phyloP scores from a whole-genome alignment of 2,888 invertebrate species.

The Epinotia nisella region DNA sequence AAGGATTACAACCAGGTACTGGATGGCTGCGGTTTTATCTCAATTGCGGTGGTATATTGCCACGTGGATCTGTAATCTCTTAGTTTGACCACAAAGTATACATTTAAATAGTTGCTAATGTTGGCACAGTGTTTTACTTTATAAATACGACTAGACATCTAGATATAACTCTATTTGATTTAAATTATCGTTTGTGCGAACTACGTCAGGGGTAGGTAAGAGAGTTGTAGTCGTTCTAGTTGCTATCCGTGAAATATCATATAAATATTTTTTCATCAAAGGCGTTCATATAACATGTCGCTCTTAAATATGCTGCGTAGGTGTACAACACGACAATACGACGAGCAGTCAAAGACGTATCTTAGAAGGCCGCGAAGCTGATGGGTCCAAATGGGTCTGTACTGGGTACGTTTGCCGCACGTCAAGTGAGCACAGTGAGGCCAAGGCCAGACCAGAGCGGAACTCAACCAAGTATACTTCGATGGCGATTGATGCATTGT shows the following conservation, averaged over 20 bases:
- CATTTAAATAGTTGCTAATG: too few species aligned
- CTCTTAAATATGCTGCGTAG: neutral
- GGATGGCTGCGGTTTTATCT: neutral
- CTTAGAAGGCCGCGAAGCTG: conserved; percentile 13
- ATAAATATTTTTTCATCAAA: neutral
- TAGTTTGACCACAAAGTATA: neutral
- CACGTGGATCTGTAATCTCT: neutral
- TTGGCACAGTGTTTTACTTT: too few species aligned
- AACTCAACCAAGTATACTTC: conserved; percentile 2
- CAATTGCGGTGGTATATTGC: neutral
- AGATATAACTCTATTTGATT: too few species aligned
- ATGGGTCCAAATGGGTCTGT: conserved; percentile 22
- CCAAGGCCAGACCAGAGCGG: conserved; percentile 17
- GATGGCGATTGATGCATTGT: conserved; percentile 16
- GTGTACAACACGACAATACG: neutral
- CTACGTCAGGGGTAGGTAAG: too few species aligned
- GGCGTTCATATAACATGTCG: neutral
- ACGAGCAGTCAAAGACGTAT: conserved; percentile 2
- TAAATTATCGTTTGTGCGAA: too few species aligned
- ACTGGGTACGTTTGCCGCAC: conserved; percentile 19
- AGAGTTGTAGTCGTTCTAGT: too few species aligned
- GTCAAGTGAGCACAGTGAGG: conserved; percentile 17
- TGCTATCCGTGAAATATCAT: neutral
- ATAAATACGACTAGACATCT: too few species aligned
- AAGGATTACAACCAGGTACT: neutral